These are phyloP conservation scores for Hartigia nigra DNA, from an alignment of 2,888 invertebrate species.

Conservation along the genomic window DNA sequence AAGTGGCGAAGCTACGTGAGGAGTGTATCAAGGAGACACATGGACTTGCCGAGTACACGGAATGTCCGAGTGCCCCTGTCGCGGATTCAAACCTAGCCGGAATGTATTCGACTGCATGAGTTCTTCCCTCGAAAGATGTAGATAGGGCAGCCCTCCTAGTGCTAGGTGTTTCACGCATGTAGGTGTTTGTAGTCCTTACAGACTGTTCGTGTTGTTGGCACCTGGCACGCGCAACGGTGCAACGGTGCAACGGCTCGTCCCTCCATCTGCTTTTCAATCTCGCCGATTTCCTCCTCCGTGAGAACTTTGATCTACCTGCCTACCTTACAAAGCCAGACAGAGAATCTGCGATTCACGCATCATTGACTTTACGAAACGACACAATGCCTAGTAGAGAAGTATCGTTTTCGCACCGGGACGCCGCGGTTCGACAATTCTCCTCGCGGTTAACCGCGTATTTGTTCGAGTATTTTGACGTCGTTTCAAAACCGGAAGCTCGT, in stretches of 20 bases:
- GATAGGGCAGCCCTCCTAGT: neutral
- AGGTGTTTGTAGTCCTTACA: conserved; percentile 1
- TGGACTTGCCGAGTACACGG: neutral
- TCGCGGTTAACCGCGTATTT: neutral
- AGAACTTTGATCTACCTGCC: conserved; percentile 37
- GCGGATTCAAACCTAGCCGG: neutral
- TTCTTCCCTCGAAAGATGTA: neutral
- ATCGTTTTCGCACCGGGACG: neutral
- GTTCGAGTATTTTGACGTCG: neutral
- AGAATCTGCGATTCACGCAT: neutral
- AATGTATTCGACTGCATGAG: neutral
- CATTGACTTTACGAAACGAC: neutral
- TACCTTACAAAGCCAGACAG: conserved; percentile 5
- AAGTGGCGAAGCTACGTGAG: neutral
- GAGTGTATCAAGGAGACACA: neutral
- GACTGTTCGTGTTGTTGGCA: conserved; percentile 25
- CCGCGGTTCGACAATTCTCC: neutral
- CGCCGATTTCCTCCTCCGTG: conserved; percentile 20
- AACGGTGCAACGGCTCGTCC: conserved; percentile 23
- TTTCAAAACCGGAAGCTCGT: neutral
- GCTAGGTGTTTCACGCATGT: neutral
- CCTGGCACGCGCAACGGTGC: conserved; percentile 35
- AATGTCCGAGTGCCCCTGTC: neutral
- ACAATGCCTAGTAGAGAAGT: neutral
- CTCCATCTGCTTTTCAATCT: conserved; percentile 11